Evolutionary conservation across 1,140 invertebrate genomes (phyloP).

Genomic region (Ceratitis capitata): DNA sequence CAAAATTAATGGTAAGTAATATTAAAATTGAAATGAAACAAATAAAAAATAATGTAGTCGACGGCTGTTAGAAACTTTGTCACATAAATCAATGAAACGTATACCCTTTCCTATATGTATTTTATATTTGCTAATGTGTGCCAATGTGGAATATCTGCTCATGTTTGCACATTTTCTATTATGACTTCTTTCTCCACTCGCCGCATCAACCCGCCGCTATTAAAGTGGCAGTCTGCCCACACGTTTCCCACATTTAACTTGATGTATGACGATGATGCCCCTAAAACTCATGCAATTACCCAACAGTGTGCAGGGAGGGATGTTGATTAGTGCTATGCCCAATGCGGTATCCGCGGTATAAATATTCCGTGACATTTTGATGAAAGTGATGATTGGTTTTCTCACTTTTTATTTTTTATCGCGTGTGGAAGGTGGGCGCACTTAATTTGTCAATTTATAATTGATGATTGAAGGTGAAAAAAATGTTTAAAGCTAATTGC

Average conservation of each 20-base stretch:
- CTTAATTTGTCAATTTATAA: background rate
- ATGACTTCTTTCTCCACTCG: background rate
- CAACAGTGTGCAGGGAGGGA: too few species aligned
- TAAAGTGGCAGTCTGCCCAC: background rate
- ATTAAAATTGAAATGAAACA: background rate
- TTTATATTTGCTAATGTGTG: background rate
- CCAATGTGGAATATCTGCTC: background rate
- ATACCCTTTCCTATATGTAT: background rate
- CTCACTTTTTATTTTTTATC: too few species aligned
- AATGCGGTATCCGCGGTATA: too few species aligned
- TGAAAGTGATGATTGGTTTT: too few species aligned
- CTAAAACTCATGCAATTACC: background rate
- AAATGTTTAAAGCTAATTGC: background rate
- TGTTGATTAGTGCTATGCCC: too few species aligned
- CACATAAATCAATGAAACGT: background rate
- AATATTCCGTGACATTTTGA: too few species aligned
- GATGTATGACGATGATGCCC: too few species aligned
- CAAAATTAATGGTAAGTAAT: constrained; percentile 21
- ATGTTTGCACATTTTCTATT: background rate
- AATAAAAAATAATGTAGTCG: background rate
- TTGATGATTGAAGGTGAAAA: background rate
- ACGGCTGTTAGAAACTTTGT: background rate
- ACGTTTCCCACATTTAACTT: too few species aligned
- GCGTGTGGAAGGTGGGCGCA: background rate
- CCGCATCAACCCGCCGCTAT: background rate